Conservation (phyloP, 1,140 invertebrate species). For the Anoplolepis gracilipes region DNA sequence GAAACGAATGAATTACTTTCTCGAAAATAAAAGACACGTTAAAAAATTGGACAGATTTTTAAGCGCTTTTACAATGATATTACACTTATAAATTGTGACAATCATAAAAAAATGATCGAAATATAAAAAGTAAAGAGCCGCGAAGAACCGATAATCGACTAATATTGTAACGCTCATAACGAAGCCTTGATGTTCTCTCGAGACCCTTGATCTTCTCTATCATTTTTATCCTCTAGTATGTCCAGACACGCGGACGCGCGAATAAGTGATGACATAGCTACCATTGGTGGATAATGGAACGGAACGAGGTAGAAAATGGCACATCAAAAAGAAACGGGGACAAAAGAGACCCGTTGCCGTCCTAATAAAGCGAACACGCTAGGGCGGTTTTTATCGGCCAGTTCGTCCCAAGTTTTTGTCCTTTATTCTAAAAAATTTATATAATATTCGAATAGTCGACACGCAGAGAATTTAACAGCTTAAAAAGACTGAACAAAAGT, state of each 20-base stretch:
- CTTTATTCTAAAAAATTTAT: constrained; percentile 26
- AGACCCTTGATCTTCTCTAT: background rate
- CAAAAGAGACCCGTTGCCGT: constrained; percentile 65
- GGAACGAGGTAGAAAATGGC: constrained; percentile 71
- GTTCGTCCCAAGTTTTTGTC: background rate
- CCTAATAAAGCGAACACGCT: constrained; percentile 66
- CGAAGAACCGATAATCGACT: constrained; percentile 50
- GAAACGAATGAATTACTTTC: background rate
- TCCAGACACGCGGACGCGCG: constrained; percentile 16
- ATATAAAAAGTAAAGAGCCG: background rate
- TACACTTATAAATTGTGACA: background rate
- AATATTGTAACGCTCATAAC: constrained; percentile 44
- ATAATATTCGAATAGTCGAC: constrained; percentile 9
- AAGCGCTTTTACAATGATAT: too few species aligned
- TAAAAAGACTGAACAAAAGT: background rate
- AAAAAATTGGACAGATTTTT: background rate
- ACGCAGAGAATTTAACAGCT: background rate
- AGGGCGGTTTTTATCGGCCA: constrained; percentile 10
- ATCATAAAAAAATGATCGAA: background rate
- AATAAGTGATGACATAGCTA: constrained; percentile 57
- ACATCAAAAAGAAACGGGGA: constrained; percentile 72
- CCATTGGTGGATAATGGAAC: constrained; percentile 70
- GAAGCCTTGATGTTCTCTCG: constrained; percentile 15
- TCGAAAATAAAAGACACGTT: background rate
- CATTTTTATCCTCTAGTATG: background rate